Percentiles rank a stretch among this genome's conserved stretches.
Conservation (phyloP, 1,140 invertebrate genomes). For the Zeugodacus cucurbitae region DNA sequence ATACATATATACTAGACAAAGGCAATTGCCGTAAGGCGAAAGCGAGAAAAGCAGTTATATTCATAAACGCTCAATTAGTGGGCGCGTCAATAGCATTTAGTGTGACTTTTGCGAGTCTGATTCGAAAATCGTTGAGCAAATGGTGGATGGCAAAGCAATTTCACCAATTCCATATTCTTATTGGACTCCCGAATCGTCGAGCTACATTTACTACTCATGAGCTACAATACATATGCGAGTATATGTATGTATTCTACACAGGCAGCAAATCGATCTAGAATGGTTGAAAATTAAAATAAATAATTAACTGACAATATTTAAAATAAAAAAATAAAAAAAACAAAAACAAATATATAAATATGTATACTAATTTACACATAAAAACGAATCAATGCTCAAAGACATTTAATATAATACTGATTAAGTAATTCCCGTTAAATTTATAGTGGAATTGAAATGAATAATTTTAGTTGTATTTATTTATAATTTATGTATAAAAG, state of each 20-base stretch:
- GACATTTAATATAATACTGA: not conserved
- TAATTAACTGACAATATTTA: not conserved
- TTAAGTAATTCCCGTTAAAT: not conserved
- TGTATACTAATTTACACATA: not conserved
- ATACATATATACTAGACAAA: not conserved
- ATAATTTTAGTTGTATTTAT: not conserved
- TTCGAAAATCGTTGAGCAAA: conserved; percentile 53
- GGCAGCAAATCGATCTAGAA: not conserved
- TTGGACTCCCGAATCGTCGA: conserved; percentile 65
- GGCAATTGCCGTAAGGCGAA: not conserved
- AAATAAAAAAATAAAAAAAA: no score
- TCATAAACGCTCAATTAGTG: not conserved
- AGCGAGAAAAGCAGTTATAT: not conserved
- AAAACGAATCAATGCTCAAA: conserved; percentile 22
- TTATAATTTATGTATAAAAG: not conserved
- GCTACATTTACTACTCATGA: not conserved
- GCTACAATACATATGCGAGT: no score
- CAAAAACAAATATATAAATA: no score
- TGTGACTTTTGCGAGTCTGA: conserved; percentile 64
- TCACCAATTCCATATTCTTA: conserved; percentile 50
- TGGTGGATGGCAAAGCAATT: not conserved
- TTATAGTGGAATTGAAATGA: not conserved
- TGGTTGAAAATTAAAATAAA: conserved; percentile 1
- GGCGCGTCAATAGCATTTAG: conserved; percentile 1
- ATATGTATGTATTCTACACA: not conserved